Conservation (phyloP, 1,140 invertebrate genomes). For the Ceratina calcarata region DNA sequence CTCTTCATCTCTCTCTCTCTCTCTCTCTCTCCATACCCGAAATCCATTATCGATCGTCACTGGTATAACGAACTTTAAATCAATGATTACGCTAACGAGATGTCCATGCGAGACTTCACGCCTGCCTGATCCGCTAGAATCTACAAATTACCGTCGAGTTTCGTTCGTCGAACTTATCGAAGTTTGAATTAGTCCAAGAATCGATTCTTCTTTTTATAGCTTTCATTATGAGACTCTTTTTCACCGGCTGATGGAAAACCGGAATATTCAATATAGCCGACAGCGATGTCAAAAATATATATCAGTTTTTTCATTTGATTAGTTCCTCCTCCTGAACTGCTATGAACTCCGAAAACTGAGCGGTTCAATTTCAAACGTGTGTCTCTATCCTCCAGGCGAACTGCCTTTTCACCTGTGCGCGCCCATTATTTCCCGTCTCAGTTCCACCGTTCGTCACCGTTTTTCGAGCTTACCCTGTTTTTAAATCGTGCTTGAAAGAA, state of each 20-base stretch:
- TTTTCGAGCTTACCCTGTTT: conserved; percentile 47
- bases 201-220: too few relatives aligned
- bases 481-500: conserved; percentile 62
- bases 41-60: conserved; percentile 69
- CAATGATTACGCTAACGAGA: conserved; percentile 69
- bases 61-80: conserved; percentile 72
- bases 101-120: conserved; percentile 56
- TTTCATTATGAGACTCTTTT: too few relatives aligned
- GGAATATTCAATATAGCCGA: too few relatives aligned
- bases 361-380: conserved; percentile 55
- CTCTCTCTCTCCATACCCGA: conserved; percentile 1
- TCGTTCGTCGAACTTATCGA: not conserved
- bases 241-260: too few relatives aligned
- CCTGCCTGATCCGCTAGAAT: conserved; percentile 25
- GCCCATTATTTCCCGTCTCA: not conserved
- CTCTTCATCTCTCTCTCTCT: not conserved
- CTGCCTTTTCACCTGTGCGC: conserved; percentile 38
- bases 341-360: conserved; percentile 47
- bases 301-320: too few relatives aligned
- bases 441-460: not conserved
- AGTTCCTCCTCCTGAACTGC: too few relatives aligned
- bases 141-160: conserved; percentile 33
- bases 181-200: too few relatives aligned
- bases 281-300: too few relatives aligned
- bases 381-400: conserved; percentile 11